A percentile compares a stretch with the other conserved stretches of the same genome.
Evolutionary conservation across 2,888 invertebrate genomes (phyloP).

Genomic region (Eudasyphora cyanicolor): DNA sequence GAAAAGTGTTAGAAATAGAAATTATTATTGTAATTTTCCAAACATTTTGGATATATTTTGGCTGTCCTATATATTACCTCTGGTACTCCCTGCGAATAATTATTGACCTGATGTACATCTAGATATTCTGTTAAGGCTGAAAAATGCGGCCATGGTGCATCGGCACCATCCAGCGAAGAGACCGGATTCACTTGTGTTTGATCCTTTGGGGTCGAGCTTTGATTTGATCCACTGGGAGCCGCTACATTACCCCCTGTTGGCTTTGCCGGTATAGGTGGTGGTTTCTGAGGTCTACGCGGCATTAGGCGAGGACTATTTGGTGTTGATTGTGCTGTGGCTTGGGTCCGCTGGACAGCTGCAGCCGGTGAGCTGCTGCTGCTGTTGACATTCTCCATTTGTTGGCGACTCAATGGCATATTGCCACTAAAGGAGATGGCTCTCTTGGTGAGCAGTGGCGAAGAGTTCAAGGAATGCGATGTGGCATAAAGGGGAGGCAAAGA

Average conservation of each 20-base stretch:
- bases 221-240: constrained; percentile 6
- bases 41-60: too few relatives aligned
- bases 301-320: constrained; percentile 88
- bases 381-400: constrained; percentile 67
- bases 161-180: constrained; percentile 74
- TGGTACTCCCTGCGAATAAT: constrained; percentile 79
- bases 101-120: constrained; percentile 79
- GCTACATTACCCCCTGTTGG: constrained; percentile 66
- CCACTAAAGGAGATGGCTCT: constrained; percentile 78
- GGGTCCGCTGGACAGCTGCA: constrained; percentile 34
- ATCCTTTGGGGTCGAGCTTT: constrained; percentile 34
- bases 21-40: too few relatives aligned
- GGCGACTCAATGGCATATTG: constrained; percentile 73
- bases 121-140: constrained; percentile 77
- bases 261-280: constrained; percentile 78
- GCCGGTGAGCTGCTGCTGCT: background rate
- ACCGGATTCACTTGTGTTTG: constrained; percentile 65
- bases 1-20: background rate
- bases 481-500: constrained; percentile 67
- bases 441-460: constrained; percentile 77
- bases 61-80: constrained; percentile 72
- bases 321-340: constrained; percentile 81
- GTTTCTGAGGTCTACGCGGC: constrained; percentile 82
- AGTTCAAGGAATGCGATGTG: constrained; percentile 74
- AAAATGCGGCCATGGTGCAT: constrained; percentile 79